phyloP scores from a whole-genome alignment of 2,797 vertebrate genomes.

The Phataginus tetradactyla region DNA sequence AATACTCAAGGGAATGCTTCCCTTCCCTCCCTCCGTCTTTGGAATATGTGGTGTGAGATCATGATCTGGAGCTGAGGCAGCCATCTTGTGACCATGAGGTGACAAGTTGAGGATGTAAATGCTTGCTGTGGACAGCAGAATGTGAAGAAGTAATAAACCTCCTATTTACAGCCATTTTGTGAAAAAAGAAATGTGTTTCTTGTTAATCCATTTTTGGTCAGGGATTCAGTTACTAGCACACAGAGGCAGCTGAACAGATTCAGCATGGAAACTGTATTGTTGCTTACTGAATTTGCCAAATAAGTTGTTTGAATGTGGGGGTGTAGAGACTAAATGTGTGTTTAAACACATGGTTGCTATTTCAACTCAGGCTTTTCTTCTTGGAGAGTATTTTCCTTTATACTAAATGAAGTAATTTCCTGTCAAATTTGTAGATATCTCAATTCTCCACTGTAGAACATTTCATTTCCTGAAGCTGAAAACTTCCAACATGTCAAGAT shows the following conservation, averaged over 20 bases:
- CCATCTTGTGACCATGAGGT: not conserved
- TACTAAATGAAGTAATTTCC: constrained; percentile 44
- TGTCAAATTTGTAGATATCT: constrained; percentile 62
- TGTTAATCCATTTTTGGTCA: not conserved
- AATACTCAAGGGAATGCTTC: not conserved
- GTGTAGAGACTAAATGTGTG: not conserved
- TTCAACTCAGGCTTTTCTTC: constrained; percentile 44
- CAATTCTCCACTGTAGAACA: not conserved
- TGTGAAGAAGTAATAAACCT: not conserved
- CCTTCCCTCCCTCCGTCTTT: not conserved
- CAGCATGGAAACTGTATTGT: not conserved
- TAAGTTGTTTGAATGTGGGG: not conserved
- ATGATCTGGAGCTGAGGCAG: not conserved
- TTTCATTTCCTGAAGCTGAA: constrained; percentile 74
- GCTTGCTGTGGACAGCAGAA: not conserved
- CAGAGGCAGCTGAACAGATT: not conserved
- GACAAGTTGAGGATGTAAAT: not conserved
- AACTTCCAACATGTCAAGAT: constrained; percentile 72
- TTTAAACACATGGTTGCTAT: constrained; percentile 20
- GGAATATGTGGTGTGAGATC: not conserved
- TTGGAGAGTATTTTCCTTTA: constrained; percentile 41
- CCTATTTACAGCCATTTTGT: not conserved
- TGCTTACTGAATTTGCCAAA: not conserved
- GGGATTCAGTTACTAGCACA: not conserved
- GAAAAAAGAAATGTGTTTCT: constrained; percentile 18